Base-by-base conservation (phyloP, 64 coral and sea anemone genomes). In the Stichodactyla mertensii region DNA sequence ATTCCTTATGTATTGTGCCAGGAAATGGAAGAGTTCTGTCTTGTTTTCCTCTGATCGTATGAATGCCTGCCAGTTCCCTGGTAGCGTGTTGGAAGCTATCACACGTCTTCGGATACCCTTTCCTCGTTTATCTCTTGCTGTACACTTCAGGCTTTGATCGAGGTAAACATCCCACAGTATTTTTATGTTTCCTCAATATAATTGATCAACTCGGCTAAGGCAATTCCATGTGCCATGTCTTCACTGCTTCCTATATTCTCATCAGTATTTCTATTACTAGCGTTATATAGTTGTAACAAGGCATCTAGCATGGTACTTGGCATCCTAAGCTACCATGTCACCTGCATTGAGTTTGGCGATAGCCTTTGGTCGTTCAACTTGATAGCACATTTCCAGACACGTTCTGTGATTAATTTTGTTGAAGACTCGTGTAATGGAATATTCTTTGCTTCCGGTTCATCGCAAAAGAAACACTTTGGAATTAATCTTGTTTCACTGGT, bases 101-200 rank as follows among this genome's bases (percentile, higher is more conserved):
- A 87, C 55, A 52, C 79, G 64, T 31, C 52, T 64, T 59, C 88
- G 61, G 26, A 77, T 55, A 77, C 88, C 92, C 15, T 60, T 11
- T 57, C 92, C 92, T 61, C 92, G 58, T 51, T 82, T 83, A 52
- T 52, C 71, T 89, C 92, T 93, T 53, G 84, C 89, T 11, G 87
- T 77, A 16, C 27, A 55, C 58, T 93, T 93, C 19, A 93, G 28
- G 28, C 88, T 89, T 52, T 89, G 57, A 0, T 86, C 26, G 13
- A 87, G 26, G 57, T 94, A 87, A 10, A 83, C 79, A 56, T 94
- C 88, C 61, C 51, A 87, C 16, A 94, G n/a, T n/a, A n/a, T n/a
- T n/a, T n/a, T n/a, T n/a, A n/a, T 16, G 69, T 86, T 80, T 89
- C 87, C 59, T 93, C 91, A 52, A 93, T 64, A 81, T 77, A 93